These are phyloP conservation scores for Leptura quadrifasciata DNA, from an alignment of 2,888 invertebrate species.

Conservation along the genomic window DNA sequence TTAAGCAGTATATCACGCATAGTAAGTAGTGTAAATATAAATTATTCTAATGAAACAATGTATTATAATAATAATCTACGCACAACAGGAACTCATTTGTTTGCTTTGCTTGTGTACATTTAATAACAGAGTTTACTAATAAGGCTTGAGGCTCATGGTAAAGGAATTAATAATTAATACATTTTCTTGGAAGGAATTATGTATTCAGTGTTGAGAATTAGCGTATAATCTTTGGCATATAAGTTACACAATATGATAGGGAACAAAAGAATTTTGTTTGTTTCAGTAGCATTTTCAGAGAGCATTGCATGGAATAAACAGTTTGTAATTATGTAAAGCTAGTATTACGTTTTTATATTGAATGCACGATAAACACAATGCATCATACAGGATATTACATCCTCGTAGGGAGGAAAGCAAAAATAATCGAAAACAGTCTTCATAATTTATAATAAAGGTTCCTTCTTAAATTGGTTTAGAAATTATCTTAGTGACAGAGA, in stretches of 20 bases:
- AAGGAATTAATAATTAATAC: not conserved
- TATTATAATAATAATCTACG: not conserved
- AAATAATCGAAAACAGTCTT: no score
- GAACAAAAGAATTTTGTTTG: not conserved
- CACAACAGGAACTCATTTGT: conserved; percentile 3
- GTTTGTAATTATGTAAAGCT: no score
- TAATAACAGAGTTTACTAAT: not conserved
- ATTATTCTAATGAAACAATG: not conserved
- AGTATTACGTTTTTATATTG: no score
- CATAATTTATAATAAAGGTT: no score
- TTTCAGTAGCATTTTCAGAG: not conserved
- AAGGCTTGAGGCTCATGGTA: not conserved
- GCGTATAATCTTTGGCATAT: not conserved
- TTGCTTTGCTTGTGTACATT: not conserved
- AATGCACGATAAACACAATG: no score
- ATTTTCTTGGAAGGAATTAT: not conserved
- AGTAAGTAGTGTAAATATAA: not conserved
- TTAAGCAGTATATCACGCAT: not conserved
- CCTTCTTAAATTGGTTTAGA: no score
- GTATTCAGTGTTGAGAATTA: not conserved
- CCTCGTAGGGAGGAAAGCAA: no score
- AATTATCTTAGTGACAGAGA: no score
- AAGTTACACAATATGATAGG: not conserved
- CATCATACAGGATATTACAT: no score
- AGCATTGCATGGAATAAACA: no score